Base-by-base conservation (phyloP, 1,140 invertebrate species). In the Neuroterus valhalla region DNA sequence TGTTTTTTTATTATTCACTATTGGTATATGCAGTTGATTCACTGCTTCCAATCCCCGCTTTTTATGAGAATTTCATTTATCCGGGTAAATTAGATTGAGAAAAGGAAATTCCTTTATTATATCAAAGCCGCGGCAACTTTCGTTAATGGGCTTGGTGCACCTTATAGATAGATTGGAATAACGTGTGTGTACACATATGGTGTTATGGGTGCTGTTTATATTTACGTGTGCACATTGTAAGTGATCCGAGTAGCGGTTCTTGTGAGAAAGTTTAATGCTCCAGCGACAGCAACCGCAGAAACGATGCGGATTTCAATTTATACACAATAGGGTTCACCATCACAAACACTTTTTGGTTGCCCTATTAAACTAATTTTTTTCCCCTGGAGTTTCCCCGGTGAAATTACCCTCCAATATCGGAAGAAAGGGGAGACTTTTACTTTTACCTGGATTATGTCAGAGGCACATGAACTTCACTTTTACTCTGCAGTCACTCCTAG, bases 381-480 rank as follows among this genome's bases (percentile, higher is more conserved):
- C 15, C 15, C 8, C 26, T 3, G 26, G 26, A 62, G 12, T 38
- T 62, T 62, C 31, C 3, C 26, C 12, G 4, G 55, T 12, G 55
- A 62, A 38, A 38, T 62, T 31, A 31, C 1, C 31, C 31, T 38
- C 31, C 4, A 23, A 62, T 12, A 62, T 31, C 31, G 55, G 14
- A 62, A 26, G 55, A 31, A 62, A 62, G 55, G 23, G 31, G 31
- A 38, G 55, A 62, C 55, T 62, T 62, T 62, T 62, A 62, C 55
- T 62, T 62, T 62, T 26, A 26, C 55, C 14, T 62, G 55, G 31
- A 62, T 62, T 62, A 62, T 62, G 55, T 62, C 55, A 62, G 55
- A 62, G 55, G 55, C 55, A 62, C 26, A 62, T 62, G 55, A 62
- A 62, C 55, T 62, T 62, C 55, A 62, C 55, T 62, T 62, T 62